Conservation (phyloP, 2,113 vertebrate genomes). For the Tylochromis polylepis region DNA sequence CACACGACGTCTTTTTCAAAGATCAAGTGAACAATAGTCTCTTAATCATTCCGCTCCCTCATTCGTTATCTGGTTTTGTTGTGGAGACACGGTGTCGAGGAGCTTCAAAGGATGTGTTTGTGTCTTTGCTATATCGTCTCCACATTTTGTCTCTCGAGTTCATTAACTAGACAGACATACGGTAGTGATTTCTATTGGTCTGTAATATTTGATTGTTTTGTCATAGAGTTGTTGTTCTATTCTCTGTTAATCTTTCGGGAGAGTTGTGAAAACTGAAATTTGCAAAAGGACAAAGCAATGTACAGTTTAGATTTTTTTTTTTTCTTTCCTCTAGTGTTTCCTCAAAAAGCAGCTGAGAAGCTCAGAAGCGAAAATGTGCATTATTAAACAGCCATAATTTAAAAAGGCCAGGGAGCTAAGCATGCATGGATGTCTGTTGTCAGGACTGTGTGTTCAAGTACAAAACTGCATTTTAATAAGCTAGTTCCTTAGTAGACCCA, state of each 20-base stretch:
- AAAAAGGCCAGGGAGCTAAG: background rate
- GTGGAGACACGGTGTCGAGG: background rate
- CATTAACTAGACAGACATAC: constrained; percentile 17
- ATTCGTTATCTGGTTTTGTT: constrained; percentile 30
- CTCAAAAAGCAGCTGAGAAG: background rate
- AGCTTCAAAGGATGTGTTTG: constrained; percentile 24
- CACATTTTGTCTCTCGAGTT: constrained; percentile 25
- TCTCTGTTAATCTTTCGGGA: constrained; percentile 32
- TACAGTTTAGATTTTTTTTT: constrained; percentile 14
- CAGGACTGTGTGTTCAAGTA: background rate
- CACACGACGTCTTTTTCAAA: background rate
- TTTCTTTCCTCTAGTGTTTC: background rate
- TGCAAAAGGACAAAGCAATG: constrained; percentile 17
- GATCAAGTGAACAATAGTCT: background rate
- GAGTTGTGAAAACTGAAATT: constrained; percentile 6
- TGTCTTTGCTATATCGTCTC: constrained; percentile 45
- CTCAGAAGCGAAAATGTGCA: constrained; percentile 10
- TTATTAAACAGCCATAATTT: constrained; percentile 56
- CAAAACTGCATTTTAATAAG: constrained; percentile 10
- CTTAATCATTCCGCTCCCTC: constrained; percentile 9
- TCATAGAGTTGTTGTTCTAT: constrained; percentile 40
- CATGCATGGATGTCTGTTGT: constrained; percentile 14
- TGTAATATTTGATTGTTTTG: constrained; percentile 46
- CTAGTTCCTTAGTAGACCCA: background rate
- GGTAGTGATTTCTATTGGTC: constrained; percentile 51